These are phyloP conservation scores for Ophonus ardosiacus DNA, from an alignment of 2,888 invertebrate genomes.

Conservation along the genomic window DNA sequence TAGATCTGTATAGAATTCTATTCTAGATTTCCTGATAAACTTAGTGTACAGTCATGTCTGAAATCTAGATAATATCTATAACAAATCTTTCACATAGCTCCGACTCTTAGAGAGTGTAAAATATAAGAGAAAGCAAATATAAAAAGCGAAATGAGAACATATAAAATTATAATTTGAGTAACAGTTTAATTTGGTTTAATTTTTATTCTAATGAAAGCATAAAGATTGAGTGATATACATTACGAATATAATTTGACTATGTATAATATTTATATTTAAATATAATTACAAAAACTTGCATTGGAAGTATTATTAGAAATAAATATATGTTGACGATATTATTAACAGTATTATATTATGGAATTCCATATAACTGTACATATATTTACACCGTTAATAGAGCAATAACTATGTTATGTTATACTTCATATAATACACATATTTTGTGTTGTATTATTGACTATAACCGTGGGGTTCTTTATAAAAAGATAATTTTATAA, in stretches of 20 bases:
- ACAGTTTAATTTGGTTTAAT: too few relatives aligned
- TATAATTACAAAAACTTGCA: too few relatives aligned
- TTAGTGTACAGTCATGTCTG: not conserved
- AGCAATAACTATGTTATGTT: conserved; percentile 1
- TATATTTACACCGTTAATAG: conserved; percentile 27
- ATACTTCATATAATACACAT: not conserved
- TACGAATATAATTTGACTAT: too few relatives aligned
- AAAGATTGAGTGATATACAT: too few relatives aligned
- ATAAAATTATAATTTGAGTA: not conserved
- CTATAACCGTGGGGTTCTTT: not conserved
- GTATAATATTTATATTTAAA: too few relatives aligned
- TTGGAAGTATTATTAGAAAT: too few relatives aligned
- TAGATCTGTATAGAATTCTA: not conserved
- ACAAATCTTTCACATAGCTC: not conserved
- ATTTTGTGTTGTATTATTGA: not conserved
- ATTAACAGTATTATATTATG: not conserved
- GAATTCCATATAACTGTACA: conserved; percentile 6
- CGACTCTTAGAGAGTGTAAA: not conserved
- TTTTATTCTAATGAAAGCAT: too few relatives aligned
- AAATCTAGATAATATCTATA: not conserved
- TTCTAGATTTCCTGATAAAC: not conserved
- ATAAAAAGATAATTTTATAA: not conserved
- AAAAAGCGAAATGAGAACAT: not conserved
- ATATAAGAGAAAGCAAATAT: not conserved
- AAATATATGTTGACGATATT: too few relatives aligned